Evolutionary conservation across 2,113 vertebrate species (phyloP).

Genomic region (Poeciliopsis retropinna): DNA sequence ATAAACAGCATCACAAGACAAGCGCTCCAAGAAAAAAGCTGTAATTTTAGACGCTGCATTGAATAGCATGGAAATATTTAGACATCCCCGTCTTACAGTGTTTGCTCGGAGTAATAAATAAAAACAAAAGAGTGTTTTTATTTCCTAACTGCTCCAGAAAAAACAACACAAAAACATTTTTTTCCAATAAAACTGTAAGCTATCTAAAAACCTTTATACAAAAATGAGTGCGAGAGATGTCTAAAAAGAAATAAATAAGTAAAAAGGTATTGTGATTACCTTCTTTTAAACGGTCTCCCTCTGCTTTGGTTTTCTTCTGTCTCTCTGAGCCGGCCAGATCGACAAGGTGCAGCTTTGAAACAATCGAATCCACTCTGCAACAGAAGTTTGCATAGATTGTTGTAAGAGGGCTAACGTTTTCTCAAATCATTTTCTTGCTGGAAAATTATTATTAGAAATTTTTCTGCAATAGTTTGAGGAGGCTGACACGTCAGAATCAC

Average conservation of each 20-base stretch:
- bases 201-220: too few relatives aligned
- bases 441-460: too few relatives aligned
- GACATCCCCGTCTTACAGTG: neutral
- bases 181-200: too few relatives aligned
- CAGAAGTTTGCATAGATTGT: constrained; percentile 6
- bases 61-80: too few relatives aligned
- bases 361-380: constrained; percentile 71
- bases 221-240: neutral
- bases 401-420: too few relatives aligned
- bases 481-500: too few relatives aligned
- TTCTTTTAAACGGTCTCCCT: constrained; percentile 95
- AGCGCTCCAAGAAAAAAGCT: neutral
- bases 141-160: neutral
- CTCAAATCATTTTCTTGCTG: too few relatives aligned
- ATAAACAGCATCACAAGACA: constrained; percentile 21
- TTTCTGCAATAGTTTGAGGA: too few relatives aligned
- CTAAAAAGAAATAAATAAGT: neutral
- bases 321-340: constrained; percentile 97
- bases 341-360: constrained; percentile 93
- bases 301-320: constrained; percentile 97
- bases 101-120: too few relatives aligned
- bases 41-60: too few relatives aligned
- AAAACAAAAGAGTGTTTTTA: neutral
- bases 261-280: constrained; percentile 75
- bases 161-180: too few relatives aligned